These are phyloP conservation scores for Candidula unifasciata DNA, from an alignment of 2,888 invertebrate genomes.

Conservation along the genomic window DNA sequence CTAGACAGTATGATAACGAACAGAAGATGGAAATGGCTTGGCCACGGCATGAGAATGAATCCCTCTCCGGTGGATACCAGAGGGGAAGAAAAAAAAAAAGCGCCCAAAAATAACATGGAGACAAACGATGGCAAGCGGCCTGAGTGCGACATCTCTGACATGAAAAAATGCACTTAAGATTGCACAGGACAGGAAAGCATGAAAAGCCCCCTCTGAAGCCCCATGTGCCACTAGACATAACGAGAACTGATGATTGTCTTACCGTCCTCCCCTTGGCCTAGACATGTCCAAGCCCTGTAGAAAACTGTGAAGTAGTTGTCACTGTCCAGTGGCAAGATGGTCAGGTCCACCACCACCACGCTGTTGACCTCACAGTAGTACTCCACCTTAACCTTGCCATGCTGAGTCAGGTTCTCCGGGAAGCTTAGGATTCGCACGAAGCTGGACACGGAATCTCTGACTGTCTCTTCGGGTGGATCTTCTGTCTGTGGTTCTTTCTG, in stretches of 20 bases:
- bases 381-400: constrained; percentile 11
- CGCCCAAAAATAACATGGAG: no score
- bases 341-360: constrained; percentile 36
- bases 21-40: no score
- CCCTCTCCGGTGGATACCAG: no score
- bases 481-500: background rate
- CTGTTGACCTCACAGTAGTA: constrained; percentile 44
- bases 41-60: no score
- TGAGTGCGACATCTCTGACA: no score
- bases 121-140: no score
- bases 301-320: constrained; percentile 28
- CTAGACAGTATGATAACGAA: no score
- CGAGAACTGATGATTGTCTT: background rate
- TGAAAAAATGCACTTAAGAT: no score
- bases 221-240: no score
- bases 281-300: constrained; percentile 41
- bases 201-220: no score
- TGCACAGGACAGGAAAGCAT: no score
- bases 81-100: background rate
- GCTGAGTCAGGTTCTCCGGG: background rate
- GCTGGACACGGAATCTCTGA: constrained; percentile 7
- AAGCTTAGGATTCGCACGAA: constrained; percentile 3
- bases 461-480: background rate
- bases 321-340: constrained; percentile 15
- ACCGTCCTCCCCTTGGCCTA: constrained; percentile 42